A percentile compares a stretch with the other conserved stretches of the same genome.
These are phyloP conservation scores for Leptinotarsa peninsularis DNA, from an alignment of 2,888 invertebrate genomes.

Conservation along the genomic window DNA sequence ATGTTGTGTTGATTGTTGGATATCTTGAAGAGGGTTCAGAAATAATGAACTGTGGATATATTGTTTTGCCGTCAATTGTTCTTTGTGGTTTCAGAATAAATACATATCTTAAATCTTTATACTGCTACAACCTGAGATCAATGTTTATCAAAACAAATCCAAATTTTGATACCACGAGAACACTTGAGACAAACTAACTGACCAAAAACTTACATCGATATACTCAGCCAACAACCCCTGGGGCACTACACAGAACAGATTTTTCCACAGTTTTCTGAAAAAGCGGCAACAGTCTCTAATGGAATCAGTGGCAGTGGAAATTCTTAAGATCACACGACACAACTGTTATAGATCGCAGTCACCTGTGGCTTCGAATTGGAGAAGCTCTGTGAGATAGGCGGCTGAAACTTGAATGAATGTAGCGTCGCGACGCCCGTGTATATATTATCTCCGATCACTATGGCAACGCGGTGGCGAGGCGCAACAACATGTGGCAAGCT, in stretches of 20 bases:
- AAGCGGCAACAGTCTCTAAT: slow-evolving; percentile 5
- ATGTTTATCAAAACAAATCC: too few relatives aligned
- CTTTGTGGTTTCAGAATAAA: too few relatives aligned
- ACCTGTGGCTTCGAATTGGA: slow-evolving; percentile 28
- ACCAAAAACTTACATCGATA: slow-evolving; percentile 43
- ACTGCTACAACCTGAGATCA: too few relatives aligned
- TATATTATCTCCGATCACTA: slow-evolving; percentile 60
- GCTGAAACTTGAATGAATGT: slow-evolving; percentile 55
- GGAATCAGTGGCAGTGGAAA: slow-evolving; percentile 1
- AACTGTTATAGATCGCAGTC: slow-evolving; percentile 5
- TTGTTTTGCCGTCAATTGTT: too few relatives aligned
- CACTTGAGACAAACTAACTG: too few relatives aligned
- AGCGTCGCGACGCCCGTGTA: slow-evolving; percentile 61
- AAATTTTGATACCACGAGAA: neutral
- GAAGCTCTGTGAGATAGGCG: slow-evolving; percentile 30
- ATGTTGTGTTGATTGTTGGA: too few relatives aligned
- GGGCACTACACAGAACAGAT: slow-evolving; percentile 48
- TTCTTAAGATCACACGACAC: slow-evolving; percentile 1
- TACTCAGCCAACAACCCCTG: slow-evolving; percentile 42
- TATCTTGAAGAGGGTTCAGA: too few relatives aligned
- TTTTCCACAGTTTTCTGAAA: slow-evolving; percentile 39
- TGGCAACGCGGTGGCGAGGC: slow-evolving; percentile 53
- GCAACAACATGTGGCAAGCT: slow-evolving; percentile 47
- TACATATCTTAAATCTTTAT: too few relatives aligned
- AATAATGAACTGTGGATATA: too few relatives aligned